Base-by-base conservation (phyloP, 2,888 invertebrate genomes). In the Tiliacea aurago region DNA sequence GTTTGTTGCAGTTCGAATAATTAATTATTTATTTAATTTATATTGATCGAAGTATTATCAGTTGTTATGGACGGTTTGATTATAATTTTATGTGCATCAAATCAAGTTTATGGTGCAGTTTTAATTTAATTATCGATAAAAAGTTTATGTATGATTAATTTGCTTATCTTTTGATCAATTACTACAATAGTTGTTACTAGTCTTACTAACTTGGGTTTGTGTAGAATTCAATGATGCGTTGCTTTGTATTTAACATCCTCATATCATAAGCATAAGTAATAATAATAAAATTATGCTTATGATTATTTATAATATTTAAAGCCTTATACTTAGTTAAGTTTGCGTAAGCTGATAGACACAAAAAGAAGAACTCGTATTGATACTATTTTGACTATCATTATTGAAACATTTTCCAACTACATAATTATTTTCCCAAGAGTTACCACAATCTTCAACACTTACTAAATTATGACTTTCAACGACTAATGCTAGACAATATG, bases 1-100 rank as follows among this genome's bases (percentile, higher is more conserved):
- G 53, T 74, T 85, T 85, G 76, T 78, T 72, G 74, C 67, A 61
- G 61, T 70, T 76, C 75, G 49, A 69, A 71, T 86, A 87, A 88
- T 87, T 87, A 90, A 90, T 84, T 86, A 86, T 84, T 80, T 78
- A 85, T 84, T 73, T 71, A 67, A 78, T 74, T 70, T 70, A 76
- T 76, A 78, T 45, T 58, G 63, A 81, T 81, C 55, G 62, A 65
- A 70, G 61, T 68, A 81, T 55, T 53, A 70, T 68, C 56, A 72
- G 72, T 65, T 78, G 64, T 76, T 86, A 73, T 73, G 45, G 47
- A 15, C 15, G 53, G 45, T 67, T 75, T 75, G 62, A 75, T 66
- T 73, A 41, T 70, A 70, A 74, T 74, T 70, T 75, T 76, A 73
- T 73, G 73, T 58, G 56, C 68, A 76, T 81, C 15, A 53, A 66